phyloP scores from a whole-genome alignment of 2,888 invertebrate genomes.

The Mythimna vitellina region DNA sequence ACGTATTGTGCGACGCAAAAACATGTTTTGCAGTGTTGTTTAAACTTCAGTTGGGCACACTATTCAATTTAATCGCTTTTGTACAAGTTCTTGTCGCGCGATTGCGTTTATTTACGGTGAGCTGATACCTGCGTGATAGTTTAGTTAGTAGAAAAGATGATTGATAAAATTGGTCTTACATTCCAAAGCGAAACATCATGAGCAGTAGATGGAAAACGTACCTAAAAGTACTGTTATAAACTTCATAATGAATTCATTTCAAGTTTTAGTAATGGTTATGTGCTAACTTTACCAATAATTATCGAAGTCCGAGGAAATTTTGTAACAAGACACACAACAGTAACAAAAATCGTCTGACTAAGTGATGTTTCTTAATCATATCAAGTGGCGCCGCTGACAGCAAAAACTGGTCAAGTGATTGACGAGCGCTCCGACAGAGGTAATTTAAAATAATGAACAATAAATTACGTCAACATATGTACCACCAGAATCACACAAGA shows the following conservation, averaged over 20 bases:
- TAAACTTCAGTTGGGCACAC: constrained; percentile 25
- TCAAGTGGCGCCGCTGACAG: constrained; percentile 74
- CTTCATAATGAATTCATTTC: constrained; percentile 19
- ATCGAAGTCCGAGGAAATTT: constrained; percentile 40
- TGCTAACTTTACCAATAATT: constrained; percentile 41
- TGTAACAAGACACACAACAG: constrained; percentile 47
- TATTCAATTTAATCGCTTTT: constrained; percentile 30
- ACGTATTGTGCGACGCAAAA: constrained; percentile 69
- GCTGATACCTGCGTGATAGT: constrained; percentile 30
- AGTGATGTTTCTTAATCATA: constrained; percentile 67
- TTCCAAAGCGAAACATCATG: constrained; percentile 5
- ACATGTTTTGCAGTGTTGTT: constrained; percentile 64
- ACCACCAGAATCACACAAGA: constrained; percentile 55
- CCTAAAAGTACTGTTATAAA: constrained; percentile 16
- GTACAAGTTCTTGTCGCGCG: constrained; percentile 25
- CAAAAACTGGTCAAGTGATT: constrained; percentile 74
- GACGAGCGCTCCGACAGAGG: constrained; percentile 68
- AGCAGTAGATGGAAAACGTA: constrained; percentile 21
- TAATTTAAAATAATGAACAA: constrained; percentile 76
- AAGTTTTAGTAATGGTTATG: constrained; percentile 26
- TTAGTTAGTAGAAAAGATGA: constrained; percentile 5
- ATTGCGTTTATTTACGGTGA: constrained; percentile 28
- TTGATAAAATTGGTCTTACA: constrained; percentile 20
- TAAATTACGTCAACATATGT: constrained; percentile 69
- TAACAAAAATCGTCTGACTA: constrained; percentile 51